A percentile compares a stretch with the other conserved stretches of the same genome.
Conservation (phyloP, 2,113 vertebrate genomes). For the Cavia porcellus region DNA sequence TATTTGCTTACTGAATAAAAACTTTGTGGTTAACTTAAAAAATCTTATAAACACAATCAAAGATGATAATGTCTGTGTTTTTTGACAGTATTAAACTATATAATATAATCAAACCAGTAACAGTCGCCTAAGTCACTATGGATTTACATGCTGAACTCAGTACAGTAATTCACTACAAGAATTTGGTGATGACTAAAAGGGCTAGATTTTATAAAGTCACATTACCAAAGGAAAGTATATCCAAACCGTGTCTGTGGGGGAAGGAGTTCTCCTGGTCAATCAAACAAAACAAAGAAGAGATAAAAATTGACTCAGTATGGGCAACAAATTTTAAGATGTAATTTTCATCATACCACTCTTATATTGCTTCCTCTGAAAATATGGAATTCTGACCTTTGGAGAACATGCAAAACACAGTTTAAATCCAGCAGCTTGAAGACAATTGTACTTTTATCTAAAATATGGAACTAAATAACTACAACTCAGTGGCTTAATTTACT, state of each 20-base stretch:
- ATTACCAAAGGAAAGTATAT: not conserved
- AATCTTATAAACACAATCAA: not conserved
- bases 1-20: not conserved
- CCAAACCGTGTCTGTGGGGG: not conserved
- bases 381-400: not conserved
- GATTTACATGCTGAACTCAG: not conserved
- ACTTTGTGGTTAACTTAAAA: not conserved
- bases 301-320: not conserved
- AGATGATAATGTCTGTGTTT: not conserved
- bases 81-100: conserved; percentile 2
- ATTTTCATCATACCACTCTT: not conserved
- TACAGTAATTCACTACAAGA: not conserved
- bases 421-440: not conserved
- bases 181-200: not conserved
- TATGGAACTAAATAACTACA: not conserved
- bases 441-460: not conserved
- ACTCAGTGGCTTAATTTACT: not conserved
- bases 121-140: not conserved
- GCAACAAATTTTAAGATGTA: not conserved
- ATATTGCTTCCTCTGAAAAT: not conserved
- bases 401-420: not conserved
- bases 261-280: not conserved
- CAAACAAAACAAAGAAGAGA: not conserved
- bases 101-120: not conserved
- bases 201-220: not conserved